A percentile compares a stretch with the other conserved stretches of the same genome.
These are phyloP conservation scores for Clarias gariepinus DNA, from an alignment of 2,113 vertebrate genomes.

Conservation along the genomic window DNA sequence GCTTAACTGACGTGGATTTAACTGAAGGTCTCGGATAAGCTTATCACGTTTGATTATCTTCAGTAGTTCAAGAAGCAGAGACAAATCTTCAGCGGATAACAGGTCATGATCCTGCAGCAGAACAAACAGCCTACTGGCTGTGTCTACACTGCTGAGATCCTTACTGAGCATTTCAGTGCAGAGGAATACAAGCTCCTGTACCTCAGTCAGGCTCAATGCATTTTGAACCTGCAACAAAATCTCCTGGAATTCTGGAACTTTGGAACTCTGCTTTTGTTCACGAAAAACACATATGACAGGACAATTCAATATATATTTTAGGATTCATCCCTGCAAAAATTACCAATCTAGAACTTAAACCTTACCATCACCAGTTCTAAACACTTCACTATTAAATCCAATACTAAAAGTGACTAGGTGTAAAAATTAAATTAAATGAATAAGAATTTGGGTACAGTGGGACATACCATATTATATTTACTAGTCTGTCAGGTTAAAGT, in stretches of 20 bases:
- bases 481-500: not conserved
- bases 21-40: slow-evolving; percentile 42
- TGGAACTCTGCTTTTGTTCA: slow-evolving; percentile 64
- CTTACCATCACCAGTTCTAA: not conserved
- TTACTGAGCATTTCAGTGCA: slow-evolving; percentile 63
- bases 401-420: not conserved
- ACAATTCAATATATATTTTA: not conserved
- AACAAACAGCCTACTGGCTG: slow-evolving; percentile 59
- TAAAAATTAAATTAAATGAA: not conserved
- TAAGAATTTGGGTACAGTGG: not conserved
- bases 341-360: not conserved
- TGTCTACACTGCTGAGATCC: slow-evolving; percentile 46
- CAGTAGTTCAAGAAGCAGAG: slow-evolving; percentile 69
- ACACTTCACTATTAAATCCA: not conserved
- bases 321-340: not conserved
- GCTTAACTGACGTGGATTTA: not conserved
- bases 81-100: slow-evolving; percentile 51
- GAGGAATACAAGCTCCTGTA: slow-evolving; percentile 65
- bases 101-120: slow-evolving; percentile 50
- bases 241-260: slow-evolving; percentile 63
- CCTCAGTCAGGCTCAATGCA: slow-evolving; percentile 47
- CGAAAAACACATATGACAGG: not conserved
- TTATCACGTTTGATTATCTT: slow-evolving; percentile 35
- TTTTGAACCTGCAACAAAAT: slow-evolving; percentile 52
- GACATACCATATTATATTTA: not conserved